Evolutionary conservation across 2,888 invertebrate genomes (phyloP).

Genomic region (Galerucella pusilla): DNA sequence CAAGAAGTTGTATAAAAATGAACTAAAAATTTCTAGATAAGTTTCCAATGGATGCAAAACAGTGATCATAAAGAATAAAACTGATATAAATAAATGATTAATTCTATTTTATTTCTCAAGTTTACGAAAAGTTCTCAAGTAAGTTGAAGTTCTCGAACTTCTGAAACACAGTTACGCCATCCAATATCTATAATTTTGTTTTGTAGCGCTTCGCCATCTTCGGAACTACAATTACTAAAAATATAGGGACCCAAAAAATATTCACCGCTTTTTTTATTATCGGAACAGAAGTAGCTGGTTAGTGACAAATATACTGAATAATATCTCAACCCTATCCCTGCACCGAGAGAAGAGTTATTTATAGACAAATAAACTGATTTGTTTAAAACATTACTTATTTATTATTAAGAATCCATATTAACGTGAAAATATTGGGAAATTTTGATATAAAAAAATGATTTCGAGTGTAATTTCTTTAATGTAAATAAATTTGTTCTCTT

Average conservation of each 20-base stretch:
- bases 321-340: too few species aligned
- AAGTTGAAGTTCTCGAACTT: neutral
- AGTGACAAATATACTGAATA: too few species aligned
- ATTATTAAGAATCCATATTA: too few species aligned
- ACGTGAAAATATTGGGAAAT: too few species aligned
- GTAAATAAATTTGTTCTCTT: too few species aligned
- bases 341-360: too few species aligned
- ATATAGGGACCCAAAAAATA: neutral
- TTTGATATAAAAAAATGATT: too few species aligned
- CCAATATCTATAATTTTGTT: neutral
- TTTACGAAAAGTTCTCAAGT: neutral
- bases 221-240: neutral
- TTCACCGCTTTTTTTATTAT: neutral
- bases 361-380: too few species aligned
- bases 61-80: neutral
- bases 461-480: too few species aligned
- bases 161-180: neutral
- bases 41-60: neutral
- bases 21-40: neutral
- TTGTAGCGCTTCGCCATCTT: neutral
- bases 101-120: neutral
- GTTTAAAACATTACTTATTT: too few species aligned
- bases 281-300: too few species aligned
- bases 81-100: slow-evolving; percentile 2
- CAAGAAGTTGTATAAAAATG: too few species aligned